phyloP scores from a whole-genome alignment of 2,888 invertebrate genomes.

The Spicauda simplicius region DNA sequence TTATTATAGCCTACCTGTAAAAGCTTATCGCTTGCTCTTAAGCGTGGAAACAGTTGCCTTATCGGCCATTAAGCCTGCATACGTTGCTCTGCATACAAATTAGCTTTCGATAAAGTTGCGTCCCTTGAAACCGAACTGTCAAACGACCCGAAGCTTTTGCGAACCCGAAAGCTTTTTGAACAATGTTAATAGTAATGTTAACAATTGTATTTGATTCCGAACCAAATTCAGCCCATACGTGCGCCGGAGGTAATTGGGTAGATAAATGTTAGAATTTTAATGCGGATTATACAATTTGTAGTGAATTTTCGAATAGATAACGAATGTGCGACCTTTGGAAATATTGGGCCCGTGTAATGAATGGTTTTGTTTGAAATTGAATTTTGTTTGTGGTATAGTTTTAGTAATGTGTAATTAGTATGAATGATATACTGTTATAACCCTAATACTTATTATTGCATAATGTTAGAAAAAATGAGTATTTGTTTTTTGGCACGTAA shows the following conservation, averaged over 20 bases:
- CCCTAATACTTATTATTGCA: too few species aligned
- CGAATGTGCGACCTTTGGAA: slow-evolving; percentile 10
- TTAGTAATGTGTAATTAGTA: background rate
- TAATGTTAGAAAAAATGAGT: too few species aligned
- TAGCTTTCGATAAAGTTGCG: slow-evolving; percentile 61
- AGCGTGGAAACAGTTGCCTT: background rate
- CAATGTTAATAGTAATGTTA: slow-evolving; percentile 58
- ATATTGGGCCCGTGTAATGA: background rate
- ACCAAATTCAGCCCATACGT: slow-evolving; percentile 32
- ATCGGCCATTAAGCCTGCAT: slow-evolving; percentile 45
- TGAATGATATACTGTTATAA: too few species aligned
- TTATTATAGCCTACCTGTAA: background rate
- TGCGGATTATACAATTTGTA: slow-evolving; percentile 15
- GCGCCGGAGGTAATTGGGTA: slow-evolving; percentile 29
- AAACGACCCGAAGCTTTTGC: slow-evolving; percentile 48
- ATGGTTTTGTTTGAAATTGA: background rate
- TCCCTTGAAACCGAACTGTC: slow-evolving; percentile 62
- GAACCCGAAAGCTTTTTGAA: slow-evolving; percentile 50
- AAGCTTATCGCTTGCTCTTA: background rate
- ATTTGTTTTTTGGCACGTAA: too few species aligned
- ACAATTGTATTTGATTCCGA: slow-evolving; percentile 46
- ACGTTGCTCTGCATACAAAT: slow-evolving; percentile 53
- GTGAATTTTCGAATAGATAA: background rate
- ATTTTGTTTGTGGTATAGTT: background rate
- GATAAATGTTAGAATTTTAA: slow-evolving; percentile 35